Evolutionary conservation across 2,797 vertebrate genomes (phyloP).

Genomic region (Helostoma temminkii): DNA sequence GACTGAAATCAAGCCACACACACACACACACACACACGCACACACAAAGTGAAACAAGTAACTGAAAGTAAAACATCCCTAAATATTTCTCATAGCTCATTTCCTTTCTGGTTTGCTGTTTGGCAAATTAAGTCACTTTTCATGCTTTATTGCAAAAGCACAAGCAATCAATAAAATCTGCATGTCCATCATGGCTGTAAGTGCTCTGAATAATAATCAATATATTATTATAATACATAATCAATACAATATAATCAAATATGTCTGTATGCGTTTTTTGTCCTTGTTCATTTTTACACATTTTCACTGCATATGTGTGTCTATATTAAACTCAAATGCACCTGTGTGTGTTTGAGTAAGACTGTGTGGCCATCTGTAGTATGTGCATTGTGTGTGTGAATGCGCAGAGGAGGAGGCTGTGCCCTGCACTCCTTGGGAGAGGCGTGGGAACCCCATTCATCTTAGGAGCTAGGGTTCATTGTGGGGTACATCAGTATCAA

Average conservation of each 20-base stretch:
- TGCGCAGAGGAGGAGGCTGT: slow-evolving; percentile 78
- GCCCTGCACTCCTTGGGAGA: slow-evolving; percentile 82
- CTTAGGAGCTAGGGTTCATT: slow-evolving; percentile 79
- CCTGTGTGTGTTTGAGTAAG: slow-evolving; percentile 64
- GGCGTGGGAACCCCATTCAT: slow-evolving; percentile 88
- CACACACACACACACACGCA: slow-evolving; percentile 25
- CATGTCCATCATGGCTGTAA: slow-evolving; percentile 4
- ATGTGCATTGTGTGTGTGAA: slow-evolving; percentile 61
- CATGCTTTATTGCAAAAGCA: not conserved
- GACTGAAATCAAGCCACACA: too few species aligned
- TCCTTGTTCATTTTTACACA: slow-evolving; percentile 26
- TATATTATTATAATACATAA: too few species aligned
- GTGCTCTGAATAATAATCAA: slow-evolving; percentile 38
- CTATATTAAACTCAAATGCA: slow-evolving; percentile 52
- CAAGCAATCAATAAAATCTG: slow-evolving; percentile 13
- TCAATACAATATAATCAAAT: too few species aligned
- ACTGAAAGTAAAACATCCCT: slow-evolving; percentile 27
- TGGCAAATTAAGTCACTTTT: slow-evolving; percentile 29
- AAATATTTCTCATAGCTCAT: slow-evolving; percentile 16
- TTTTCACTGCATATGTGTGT: slow-evolving; percentile 34
- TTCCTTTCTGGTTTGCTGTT: slow-evolving; percentile 34
- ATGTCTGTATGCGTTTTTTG: slow-evolving; percentile 26
- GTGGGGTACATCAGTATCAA: slow-evolving; percentile 83
- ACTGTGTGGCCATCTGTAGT: slow-evolving; percentile 67
- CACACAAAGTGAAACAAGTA: not conserved